These are phyloP conservation scores for Saccostrea echinata DNA, from an alignment of 1,140 invertebrate genomes.

Conservation along the genomic window DNA sequence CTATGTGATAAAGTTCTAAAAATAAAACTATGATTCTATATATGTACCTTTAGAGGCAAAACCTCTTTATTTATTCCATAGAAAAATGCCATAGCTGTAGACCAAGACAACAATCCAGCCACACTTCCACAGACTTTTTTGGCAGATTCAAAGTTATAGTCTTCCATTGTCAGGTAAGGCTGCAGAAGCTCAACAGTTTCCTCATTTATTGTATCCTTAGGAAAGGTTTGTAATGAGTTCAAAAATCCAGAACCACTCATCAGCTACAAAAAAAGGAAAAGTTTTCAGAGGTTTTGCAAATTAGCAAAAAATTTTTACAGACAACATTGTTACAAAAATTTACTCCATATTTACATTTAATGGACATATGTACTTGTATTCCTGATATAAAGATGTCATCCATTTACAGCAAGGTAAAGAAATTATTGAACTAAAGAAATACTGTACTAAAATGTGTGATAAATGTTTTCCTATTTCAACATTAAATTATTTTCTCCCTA, in stretches of 20 bases:
- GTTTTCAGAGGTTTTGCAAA: too few relatives aligned
- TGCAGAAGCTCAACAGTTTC: conserved; percentile 96
- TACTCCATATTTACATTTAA: too few relatives aligned
- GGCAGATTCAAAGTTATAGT: conserved; percentile 76
- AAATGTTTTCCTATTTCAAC: neutral
- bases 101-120: conserved; percentile 96
- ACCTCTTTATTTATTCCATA: conserved; percentile 98
- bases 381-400: neutral
- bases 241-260: conserved; percentile 97
- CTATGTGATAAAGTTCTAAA: too few relatives aligned
- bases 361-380: neutral
- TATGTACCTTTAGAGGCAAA: conserved; percentile 90
- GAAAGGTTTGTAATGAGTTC: conserved; percentile 94
- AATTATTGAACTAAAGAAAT: conserved; percentile 25
- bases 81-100: conserved; percentile 97
- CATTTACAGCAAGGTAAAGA: too few relatives aligned
- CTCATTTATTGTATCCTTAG: conserved; percentile 97
- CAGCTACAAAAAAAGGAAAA: conserved; percentile 84
- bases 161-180: conserved; percentile 93
- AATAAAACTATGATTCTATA: neutral
- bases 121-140: conserved; percentile 92
- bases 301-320: too few relatives aligned
- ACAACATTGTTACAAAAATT: too few relatives aligned
- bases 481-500: too few relatives aligned
- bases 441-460: too few relatives aligned